These are phyloP conservation scores for Drosophila kikkawai DNA, from an alignment of 1,140 invertebrate species.

Conservation along the genomic window DNA sequence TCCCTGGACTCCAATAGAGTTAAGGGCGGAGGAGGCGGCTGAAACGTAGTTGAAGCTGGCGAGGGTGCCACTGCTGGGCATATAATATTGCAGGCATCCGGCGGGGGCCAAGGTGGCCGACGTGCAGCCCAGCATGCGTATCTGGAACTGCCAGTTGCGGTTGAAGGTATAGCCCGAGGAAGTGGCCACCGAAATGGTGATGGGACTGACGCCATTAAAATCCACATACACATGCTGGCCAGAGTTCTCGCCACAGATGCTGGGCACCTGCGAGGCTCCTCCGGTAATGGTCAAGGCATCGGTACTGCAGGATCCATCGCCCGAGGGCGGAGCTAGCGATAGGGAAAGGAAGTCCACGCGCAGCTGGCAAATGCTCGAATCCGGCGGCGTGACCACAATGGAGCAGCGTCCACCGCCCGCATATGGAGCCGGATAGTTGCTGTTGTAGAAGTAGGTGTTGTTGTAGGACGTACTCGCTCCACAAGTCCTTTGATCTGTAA, in stretches of 20 bases:
- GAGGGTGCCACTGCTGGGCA: conserved; percentile 88
- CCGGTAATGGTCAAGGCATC: conserved; percentile 90
- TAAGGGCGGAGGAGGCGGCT: conserved; percentile 85
- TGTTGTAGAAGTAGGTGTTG: conserved; percentile 93
- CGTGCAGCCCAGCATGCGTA: conserved; percentile 90
- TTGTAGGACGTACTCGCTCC: conserved; percentile 89
- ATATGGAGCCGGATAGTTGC: conserved; percentile 89
- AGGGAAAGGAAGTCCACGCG: conserved; percentile 92
- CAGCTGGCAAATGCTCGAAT: conserved; percentile 91
- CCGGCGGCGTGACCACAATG: conserved; percentile 89
- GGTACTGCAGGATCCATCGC: conserved; percentile 89
- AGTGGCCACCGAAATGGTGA: conserved; percentile 89
- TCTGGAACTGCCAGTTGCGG: conserved; percentile 91
- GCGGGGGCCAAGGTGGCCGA: conserved; percentile 87
- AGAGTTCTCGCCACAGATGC: conserved; percentile 92
- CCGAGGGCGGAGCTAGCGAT: conserved; percentile 89
- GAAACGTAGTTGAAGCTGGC: conserved; percentile 92
- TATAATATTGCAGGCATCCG: conserved; percentile 93
- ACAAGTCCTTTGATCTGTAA: conserved; percentile 89
- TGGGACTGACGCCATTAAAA: conserved; percentile 89
- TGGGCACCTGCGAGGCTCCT: conserved; percentile 88
- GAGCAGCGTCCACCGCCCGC: conserved; percentile 89
- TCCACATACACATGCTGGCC: conserved; percentile 93
- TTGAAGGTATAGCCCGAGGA: conserved; percentile 87
- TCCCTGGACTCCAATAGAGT: conserved; percentile 85